Conservation (phyloP, 2,888 invertebrate species). For the Drosophila meridiana region DNA sequence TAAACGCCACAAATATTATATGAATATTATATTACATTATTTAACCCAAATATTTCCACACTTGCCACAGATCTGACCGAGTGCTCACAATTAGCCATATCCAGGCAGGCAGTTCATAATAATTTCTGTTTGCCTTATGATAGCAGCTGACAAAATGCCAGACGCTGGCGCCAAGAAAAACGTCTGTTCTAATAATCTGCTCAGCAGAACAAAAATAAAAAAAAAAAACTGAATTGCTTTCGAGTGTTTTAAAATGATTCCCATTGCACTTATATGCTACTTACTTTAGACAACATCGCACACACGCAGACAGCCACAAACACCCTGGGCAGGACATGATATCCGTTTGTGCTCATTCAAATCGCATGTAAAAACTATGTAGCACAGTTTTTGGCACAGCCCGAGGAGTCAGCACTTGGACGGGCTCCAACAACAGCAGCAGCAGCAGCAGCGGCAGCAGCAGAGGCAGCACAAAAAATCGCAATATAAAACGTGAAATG, state of each 20-base stretch:
- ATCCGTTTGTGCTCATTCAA: constrained; percentile 76
- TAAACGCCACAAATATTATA: background rate
- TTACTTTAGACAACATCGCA: constrained; percentile 53
- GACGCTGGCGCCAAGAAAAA: constrained; percentile 58
- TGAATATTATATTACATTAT: background rate
- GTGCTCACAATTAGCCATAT: constrained; percentile 29
- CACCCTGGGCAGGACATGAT: constrained; percentile 49
- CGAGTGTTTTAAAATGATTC: constrained; percentile 75
- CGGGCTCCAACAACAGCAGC: constrained; percentile 52
- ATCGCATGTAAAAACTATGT: constrained; percentile 73
- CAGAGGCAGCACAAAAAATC: background rate
- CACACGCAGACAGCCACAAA: constrained; percentile 21
- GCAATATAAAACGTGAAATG: constrained; percentile 45
- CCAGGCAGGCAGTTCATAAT: constrained; percentile 31
- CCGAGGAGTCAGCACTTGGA: constrained; percentile 65
- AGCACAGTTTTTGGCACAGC: constrained; percentile 54
- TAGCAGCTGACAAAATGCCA: constrained; percentile 46
- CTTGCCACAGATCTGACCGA: background rate
- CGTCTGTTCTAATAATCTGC: constrained; percentile 60
- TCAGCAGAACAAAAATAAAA: constrained; percentile 23
- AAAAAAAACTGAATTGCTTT: constrained; percentile 52
- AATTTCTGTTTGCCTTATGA: constrained; percentile 10
- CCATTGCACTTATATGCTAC: constrained; percentile 67
- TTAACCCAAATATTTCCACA: background rate
- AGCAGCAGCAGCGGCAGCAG: constrained; percentile 6